Conservation (phyloP, 2,797 vertebrate species). For the Hephaestus fuliginosus region DNA sequence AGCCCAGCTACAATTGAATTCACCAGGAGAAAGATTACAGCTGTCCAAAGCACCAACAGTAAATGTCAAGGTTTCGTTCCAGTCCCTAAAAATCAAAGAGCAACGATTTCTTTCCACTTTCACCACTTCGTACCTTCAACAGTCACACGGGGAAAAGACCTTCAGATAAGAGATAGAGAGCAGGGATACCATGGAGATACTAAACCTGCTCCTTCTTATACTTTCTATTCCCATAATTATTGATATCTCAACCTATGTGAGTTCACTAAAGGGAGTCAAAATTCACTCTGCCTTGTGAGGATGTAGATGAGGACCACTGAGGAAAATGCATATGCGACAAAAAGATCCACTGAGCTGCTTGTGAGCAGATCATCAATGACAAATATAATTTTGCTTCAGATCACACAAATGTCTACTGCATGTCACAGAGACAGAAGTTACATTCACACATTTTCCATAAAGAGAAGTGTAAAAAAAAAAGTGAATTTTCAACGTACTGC, state of each 20-base stretch:
- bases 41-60: background rate
- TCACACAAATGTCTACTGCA: background rate
- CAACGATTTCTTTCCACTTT: background rate
- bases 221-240: background rate
- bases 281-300: background rate
- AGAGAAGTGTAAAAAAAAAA: constrained; percentile 19
- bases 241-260: constrained; percentile 6
- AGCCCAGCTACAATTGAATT: background rate
- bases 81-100: constrained; percentile 1
- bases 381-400: background rate
- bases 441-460: background rate
- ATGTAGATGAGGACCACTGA: background rate
- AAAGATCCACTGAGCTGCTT: background rate
- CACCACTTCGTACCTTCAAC: constrained; percentile 4
- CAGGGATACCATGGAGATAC: background rate
- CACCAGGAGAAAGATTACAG: background rate
- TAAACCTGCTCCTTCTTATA: background rate
- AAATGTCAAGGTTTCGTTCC: constrained; percentile 14
- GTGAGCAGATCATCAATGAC: background rate
- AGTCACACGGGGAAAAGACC: background rate
- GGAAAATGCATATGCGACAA: background rate
- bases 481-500: constrained; percentile 24
- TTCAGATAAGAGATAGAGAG: constrained; percentile 7
- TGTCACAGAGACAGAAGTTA: background rate
- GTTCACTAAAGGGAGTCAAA: background rate